Percentiles rank a stretch among this genome's conserved stretches.
Evolutionary conservation across 2,113 vertebrate genomes (phyloP).

Genomic region (Sarotherodon lohbergeri): DNA sequence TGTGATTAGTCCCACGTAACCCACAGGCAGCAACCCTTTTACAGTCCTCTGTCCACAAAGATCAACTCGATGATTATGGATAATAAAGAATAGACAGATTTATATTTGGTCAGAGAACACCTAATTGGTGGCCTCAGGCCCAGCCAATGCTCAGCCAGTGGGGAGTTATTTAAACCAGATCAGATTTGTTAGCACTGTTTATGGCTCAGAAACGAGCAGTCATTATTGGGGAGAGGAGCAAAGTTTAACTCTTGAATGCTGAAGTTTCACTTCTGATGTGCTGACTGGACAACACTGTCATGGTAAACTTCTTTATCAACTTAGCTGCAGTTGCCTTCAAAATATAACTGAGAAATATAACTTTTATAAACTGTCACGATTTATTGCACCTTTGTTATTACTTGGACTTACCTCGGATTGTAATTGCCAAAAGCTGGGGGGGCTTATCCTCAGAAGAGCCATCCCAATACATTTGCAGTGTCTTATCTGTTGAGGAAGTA

Average conservation of each 20-base stretch:
- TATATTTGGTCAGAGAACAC: constrained; percentile 16
- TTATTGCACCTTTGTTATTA: background rate
- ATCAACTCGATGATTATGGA: constrained; percentile 41
- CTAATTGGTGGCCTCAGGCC: background rate
- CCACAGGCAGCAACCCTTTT: constrained; percentile 34
- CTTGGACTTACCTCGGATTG: background rate
- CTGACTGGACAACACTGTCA: background rate
- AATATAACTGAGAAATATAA: background rate
- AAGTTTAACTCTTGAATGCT: constrained; percentile 9
- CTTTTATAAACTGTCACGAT: background rate
- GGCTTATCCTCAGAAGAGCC: background rate
- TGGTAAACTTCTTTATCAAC: background rate
- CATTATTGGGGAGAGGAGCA: background rate
- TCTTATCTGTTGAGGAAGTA: background rate
- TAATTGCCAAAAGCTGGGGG: constrained; percentile 8
- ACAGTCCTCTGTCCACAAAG: constrained; percentile 23
- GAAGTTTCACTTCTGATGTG: background rate
- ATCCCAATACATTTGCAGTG: background rate
- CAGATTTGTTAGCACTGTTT: constrained; percentile 3
- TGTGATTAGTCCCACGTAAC: background rate
- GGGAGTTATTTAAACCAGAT: constrained; percentile 14
- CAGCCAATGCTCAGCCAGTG: background rate
- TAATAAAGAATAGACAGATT: constrained; percentile 50
- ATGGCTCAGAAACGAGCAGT: constrained; percentile 25
- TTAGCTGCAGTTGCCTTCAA: background rate